Evolutionary conservation across 2,797 vertebrate species (phyloP).

Genomic region (Sylvia borin): DNA sequence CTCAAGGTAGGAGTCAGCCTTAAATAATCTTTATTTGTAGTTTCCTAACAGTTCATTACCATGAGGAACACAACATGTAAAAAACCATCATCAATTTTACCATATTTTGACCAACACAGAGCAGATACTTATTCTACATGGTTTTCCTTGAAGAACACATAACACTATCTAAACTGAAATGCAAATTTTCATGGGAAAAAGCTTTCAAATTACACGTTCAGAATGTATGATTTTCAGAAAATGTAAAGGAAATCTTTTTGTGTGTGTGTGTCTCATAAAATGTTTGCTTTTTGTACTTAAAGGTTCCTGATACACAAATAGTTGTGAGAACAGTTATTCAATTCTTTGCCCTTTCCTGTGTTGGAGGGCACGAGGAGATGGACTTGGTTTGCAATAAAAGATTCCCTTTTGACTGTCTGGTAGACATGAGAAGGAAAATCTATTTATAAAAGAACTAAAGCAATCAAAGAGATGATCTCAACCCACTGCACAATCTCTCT

Average conservation of each 20-base stretch:
- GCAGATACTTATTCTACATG: not conserved
- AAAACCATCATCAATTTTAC: not conserved
- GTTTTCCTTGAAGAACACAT: not conserved
- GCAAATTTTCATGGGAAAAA: not conserved
- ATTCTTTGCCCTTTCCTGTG: not conserved
- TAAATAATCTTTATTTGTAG: not conserved
- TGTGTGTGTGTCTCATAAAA: not conserved
- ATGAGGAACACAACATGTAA: not conserved
- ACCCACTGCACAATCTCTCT: not conserved
- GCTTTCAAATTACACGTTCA: not conserved
- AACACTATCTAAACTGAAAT: not conserved
- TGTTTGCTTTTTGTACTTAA: not conserved
- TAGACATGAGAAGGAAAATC: not conserved
- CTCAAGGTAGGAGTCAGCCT: not conserved
- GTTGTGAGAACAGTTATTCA: not conserved
- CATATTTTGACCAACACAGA: not conserved
- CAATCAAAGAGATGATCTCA: not conserved
- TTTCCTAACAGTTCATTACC: not conserved
- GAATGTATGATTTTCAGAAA: not conserved
- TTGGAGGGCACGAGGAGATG: accelerated
- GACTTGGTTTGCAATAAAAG: not conserved
- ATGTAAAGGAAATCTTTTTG: not conserved
- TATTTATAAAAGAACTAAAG: not conserved
- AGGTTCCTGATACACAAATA: not conserved
- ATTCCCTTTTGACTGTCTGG: not conserved